Conservation (phyloP, 2,797 vertebrate genomes). For the Bryconaethiops microstoma region DNA sequence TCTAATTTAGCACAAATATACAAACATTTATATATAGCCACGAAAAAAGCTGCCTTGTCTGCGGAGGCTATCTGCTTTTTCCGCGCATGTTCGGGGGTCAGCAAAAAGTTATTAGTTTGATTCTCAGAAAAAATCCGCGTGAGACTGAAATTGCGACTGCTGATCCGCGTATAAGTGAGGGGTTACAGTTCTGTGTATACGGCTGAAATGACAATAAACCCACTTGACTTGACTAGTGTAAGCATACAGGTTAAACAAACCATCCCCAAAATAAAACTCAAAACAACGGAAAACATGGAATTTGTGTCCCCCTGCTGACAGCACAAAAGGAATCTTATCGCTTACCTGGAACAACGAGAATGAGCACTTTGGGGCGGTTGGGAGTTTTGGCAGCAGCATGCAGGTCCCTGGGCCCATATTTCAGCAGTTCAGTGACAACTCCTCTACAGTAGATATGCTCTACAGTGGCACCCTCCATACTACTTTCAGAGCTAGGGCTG, state of each 20-base stretch:
- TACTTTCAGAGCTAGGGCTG: constrained; percentile 23
- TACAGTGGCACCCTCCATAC: constrained; percentile 63
- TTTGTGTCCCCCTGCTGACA: neutral
- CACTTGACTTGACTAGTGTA: neutral
- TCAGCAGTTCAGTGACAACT: constrained; percentile 85
- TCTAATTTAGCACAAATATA: too few species aligned
- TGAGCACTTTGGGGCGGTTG: constrained; percentile 45
- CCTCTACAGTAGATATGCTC: constrained; percentile 87
- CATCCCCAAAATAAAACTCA: too few species aligned
- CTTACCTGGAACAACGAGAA: constrained; percentile 62
- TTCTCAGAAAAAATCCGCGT: too few species aligned
- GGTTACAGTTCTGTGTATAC: too few species aligned
- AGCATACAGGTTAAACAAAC: neutral
- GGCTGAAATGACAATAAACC: too few species aligned
- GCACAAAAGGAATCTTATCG: neutral
- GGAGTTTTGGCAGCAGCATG: constrained; percentile 60
- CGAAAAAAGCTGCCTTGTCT: too few species aligned
- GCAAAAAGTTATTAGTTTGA: too few species aligned
- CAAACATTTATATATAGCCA: too few species aligned
- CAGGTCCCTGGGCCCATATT: constrained; percentile 82
- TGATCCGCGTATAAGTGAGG: too few species aligned
- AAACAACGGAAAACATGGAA: neutral
- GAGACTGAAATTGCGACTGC: too few species aligned
- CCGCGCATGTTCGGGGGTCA: too few species aligned
- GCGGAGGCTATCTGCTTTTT: too few species aligned